A percentile compares a stretch with the other conserved stretches of the same genome.
These are phyloP conservation scores for Oceanodroma leucorhoa DNA, from an alignment of 2,797 vertebrate species.

Conservation along the genomic window DNA sequence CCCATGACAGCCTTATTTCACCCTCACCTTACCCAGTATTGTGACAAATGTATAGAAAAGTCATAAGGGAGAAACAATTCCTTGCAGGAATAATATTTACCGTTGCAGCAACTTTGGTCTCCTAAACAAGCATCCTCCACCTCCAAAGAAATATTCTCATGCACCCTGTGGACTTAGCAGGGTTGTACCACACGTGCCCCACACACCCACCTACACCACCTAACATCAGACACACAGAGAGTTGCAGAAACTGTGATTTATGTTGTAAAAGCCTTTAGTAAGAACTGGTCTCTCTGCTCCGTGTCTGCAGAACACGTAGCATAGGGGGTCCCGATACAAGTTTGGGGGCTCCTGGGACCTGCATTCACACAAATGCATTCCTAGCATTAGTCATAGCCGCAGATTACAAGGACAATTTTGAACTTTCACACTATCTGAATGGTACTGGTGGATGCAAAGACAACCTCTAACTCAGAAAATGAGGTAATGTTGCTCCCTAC, in stretches of 20 bases:
- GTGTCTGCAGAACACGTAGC: fast-evolving
- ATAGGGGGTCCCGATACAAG: fast-evolving
- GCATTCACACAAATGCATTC: not conserved
- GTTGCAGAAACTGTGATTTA: not conserved
- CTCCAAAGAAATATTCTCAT: not conserved
- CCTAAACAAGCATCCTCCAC: not conserved
- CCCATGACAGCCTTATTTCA: not conserved
- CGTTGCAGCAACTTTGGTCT: not conserved
- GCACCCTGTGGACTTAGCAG: not conserved
- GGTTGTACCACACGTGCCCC: fast-evolving
- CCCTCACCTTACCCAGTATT: not conserved
- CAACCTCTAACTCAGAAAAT: not conserved
- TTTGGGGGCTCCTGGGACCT: not conserved
- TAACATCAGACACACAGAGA: not conserved
- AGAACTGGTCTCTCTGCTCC: not conserved
- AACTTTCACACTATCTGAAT: not conserved
- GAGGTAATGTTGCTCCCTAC: not conserved
- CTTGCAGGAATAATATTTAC: not conserved
- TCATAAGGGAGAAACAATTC: not conserved
- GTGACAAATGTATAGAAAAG: not conserved
- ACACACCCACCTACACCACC: not conserved
- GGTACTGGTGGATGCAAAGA: not conserved
- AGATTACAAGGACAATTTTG: not conserved
- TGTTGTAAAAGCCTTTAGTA: not conserved
- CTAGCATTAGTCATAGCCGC: fast-evolving